Percentiles rank a stretch among this genome's conserved stretches.
Conservation (phyloP, 1,140 invertebrate species). For the Dendrolimus kikuchii region DNA sequence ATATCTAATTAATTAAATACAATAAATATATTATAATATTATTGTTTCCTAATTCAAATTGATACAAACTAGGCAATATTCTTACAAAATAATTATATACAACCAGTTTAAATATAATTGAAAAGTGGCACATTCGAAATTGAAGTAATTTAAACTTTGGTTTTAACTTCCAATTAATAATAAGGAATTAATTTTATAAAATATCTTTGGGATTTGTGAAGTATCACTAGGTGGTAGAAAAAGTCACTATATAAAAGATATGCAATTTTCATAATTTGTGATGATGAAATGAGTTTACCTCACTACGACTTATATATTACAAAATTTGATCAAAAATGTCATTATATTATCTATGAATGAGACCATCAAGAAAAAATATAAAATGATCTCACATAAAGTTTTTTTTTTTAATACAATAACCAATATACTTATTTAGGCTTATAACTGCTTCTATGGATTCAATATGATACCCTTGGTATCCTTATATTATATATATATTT, state of each 20-base stretch:
- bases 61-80: slow-evolving; percentile 44
- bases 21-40: slow-evolving; percentile 69
- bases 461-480: slow-evolving; percentile 26
- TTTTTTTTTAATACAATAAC: too few species aligned
- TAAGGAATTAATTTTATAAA: slow-evolving; percentile 12
- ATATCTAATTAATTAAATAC: slow-evolving; percentile 52
- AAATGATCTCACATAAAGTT: background rate
- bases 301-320: too few species aligned
- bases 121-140: slow-evolving; percentile 59
- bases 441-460: slow-evolving; percentile 17
- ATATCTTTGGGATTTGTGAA: slow-evolving; percentile 48
- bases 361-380: slow-evolving; percentile 35
- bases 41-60: slow-evolving; percentile 54
- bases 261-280: slow-evolving; percentile 40
- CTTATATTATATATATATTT: slow-evolving; percentile 23
- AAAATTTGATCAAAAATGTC: background rate
- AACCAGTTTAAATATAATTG: slow-evolving; percentile 36
- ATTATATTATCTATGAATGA: slow-evolving; percentile 15
- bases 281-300: slow-evolving; percentile 29
- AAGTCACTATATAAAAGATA: slow-evolving; percentile 12
- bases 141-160: slow-evolving; percentile 45
- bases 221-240: slow-evolving; percentile 11
- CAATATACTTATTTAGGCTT: too few species aligned
- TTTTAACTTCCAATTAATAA: slow-evolving; percentile 49
- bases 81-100: slow-evolving; percentile 31